Percentiles rank a stretch among this genome's conserved stretches.
Evolutionary conservation across 2,888 invertebrate species (phyloP).

Genomic region (Chirona hameri): DNA sequence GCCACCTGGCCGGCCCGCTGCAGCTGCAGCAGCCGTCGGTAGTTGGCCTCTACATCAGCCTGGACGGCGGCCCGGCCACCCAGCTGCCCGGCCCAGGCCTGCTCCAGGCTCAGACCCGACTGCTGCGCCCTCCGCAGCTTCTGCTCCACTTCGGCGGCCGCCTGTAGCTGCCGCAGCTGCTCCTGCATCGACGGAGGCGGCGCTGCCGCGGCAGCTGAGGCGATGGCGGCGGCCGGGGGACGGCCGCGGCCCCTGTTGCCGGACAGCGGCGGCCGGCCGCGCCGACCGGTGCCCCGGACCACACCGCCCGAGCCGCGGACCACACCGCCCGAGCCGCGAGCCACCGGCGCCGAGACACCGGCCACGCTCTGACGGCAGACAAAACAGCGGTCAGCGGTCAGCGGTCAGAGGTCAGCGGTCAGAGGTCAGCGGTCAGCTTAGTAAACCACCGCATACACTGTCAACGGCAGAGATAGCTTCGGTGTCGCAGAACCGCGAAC

Average conservation of each 20-base stretch:
- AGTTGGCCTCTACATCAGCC: background rate
- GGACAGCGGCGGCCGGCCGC: background rate
- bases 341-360: no score
- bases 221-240: slow-evolving; percentile 45
- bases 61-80: background rate
- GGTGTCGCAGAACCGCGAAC: no score
- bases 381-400: no score
- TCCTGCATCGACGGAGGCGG: background rate
- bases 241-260: slow-evolving; percentile 62
- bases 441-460: no score
- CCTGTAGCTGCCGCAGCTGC: slow-evolving; percentile 12
- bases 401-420: no score
- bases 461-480: no score
- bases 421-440: no score
- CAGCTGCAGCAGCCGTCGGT: slow-evolving; percentile 7
- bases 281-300: background rate
- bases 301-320: background rate
- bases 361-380: background rate
- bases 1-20: background rate
- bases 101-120: background rate
- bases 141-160: background rate
- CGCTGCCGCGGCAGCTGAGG: background rate
- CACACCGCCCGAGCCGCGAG: background rate
- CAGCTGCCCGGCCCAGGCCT: background rate
- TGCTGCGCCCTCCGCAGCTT: background rate